A percentile compares a stretch with the other conserved stretches of the same genome.
phyloP scores from a whole-genome alignment of 92 coral and sea anemone species.

The Umimayanthus chanpuru region DNA sequence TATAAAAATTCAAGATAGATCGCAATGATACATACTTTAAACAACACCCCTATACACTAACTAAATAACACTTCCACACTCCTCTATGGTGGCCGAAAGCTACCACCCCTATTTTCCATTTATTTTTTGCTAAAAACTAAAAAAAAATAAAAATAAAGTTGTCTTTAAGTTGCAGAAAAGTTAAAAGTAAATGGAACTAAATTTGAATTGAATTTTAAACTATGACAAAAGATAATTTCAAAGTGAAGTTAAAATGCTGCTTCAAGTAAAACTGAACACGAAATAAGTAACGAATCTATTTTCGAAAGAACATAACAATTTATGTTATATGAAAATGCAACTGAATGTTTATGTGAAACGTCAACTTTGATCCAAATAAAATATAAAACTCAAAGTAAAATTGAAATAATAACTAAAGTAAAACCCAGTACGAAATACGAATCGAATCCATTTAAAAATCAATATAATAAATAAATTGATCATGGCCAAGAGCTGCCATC shows the following conservation, averaged over 20 bases:
- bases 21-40: too few relatives aligned
- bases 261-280: neutral
- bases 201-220: neutral
- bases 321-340: neutral
- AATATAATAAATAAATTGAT: neutral
- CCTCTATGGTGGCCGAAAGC: slow-evolving; percentile 16
- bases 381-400: neutral
- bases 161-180: neutral
- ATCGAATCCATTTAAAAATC: neutral
- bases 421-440: neutral
- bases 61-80: too few relatives aligned
- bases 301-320: neutral
- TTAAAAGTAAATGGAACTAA: too few relatives aligned
- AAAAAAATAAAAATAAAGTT: neutral
- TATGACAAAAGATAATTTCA: neutral
- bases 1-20: too few relatives aligned
- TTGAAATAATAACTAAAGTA: neutral
- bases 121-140: neutral
- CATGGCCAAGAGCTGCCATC: too few relatives aligned
- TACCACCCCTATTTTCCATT: neutral
- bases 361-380: neutral
- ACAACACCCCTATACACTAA: too few relatives aligned
- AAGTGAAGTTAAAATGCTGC: neutral
- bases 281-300: neutral
- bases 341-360: neutral